Conservation (phyloP, 2,113 vertebrate genomes). For the Syngnathus floridae region DNA sequence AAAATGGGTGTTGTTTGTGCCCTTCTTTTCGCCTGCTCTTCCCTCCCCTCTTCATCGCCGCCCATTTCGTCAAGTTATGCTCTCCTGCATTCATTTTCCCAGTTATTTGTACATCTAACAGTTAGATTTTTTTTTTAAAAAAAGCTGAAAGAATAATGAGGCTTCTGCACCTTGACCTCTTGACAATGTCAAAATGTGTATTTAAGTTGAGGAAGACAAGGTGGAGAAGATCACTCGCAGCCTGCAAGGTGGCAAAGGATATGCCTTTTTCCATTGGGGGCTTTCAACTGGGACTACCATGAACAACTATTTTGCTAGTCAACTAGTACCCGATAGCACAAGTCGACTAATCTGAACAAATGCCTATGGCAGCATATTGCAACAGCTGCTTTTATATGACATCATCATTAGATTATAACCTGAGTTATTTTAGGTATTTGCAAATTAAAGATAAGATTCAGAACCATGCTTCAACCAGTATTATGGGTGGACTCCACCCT, state of each 20-base stretch:
- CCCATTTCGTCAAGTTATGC: conserved; percentile 4
- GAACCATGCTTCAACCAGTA: too few species aligned
- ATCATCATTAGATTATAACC: too few species aligned
- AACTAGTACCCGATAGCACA: too few species aligned
- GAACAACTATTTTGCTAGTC: too few species aligned
- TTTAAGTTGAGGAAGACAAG: not conserved
- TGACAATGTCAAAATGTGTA: conserved; percentile 11
- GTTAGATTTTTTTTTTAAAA: conserved; percentile 7
- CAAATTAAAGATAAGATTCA: too few species aligned
- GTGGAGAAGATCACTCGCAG: not conserved
- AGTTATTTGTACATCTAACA: conserved; percentile 10
- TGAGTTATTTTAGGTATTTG: too few species aligned
- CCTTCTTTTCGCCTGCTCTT: conserved; percentile 13
- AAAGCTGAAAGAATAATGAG: conserved; percentile 11
- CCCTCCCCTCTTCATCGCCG: conserved; percentile 12
- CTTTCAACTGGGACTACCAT: not conserved
- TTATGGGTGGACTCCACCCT: too few species aligned
- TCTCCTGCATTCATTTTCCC: not conserved
- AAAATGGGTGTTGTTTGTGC: conserved; percentile 29
- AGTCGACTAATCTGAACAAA: too few species aligned
- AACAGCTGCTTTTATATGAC: too few species aligned
- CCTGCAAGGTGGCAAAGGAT: not conserved
- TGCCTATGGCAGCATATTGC: too few species aligned
- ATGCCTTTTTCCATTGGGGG: conserved; percentile 12
- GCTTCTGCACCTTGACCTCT: conserved; percentile 26